Base-by-base conservation (phyloP, 2,113 vertebrate species). In the Microtus pennsylvanicus region DNA sequence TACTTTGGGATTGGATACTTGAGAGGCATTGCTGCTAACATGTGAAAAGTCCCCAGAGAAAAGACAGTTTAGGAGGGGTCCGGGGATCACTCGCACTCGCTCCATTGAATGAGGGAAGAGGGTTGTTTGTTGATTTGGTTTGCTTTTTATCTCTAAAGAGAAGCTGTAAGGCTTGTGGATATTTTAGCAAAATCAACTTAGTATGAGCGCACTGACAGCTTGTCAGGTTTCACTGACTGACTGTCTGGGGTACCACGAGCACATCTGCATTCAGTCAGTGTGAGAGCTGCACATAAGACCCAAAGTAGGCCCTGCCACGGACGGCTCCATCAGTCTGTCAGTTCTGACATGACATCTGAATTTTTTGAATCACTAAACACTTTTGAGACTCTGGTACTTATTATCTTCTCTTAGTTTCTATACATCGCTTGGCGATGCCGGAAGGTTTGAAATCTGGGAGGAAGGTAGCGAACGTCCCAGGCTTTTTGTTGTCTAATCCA, bases 221-320 rank as follows among this genome's bases (percentile, higher is more conserved):
- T 98, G 99, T 99, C 99, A 99, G 98, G 98, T 99, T 99, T 99
- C 99, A 98, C 98, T 98, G 98, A 98, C 98, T 98, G 98, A 99
- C 98, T 98, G 98, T 99, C 99, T 99, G 98, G 98, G 99, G 99
- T 99, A 98, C 98, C 98, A 96, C 76, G 99, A 99, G 99, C 99
- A 99, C 99, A 99, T 99, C 99, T 99, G 99, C 99, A 99, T 99
- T 99, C 99, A 99, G 99, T 99, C 99, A 99, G 98, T 98, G 99
- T 97, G 87, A 99, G 98, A 98, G 99, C 99, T 99, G 99, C 99
- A 98, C 98, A 98, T 96, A 98, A 98, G 98, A 99, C 99, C 99
- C 98, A 99, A 99, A 98, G 98, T 98, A 95, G 98, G 98, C 99
- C 98, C 98, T 99, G 99, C 98, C 98, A 98, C 96, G 98, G 99